A percentile compares a stretch with the other conserved stretches of the same genome.
phyloP scores from a whole-genome alignment of 2,888 invertebrate species.

The Biston betularia region DNA sequence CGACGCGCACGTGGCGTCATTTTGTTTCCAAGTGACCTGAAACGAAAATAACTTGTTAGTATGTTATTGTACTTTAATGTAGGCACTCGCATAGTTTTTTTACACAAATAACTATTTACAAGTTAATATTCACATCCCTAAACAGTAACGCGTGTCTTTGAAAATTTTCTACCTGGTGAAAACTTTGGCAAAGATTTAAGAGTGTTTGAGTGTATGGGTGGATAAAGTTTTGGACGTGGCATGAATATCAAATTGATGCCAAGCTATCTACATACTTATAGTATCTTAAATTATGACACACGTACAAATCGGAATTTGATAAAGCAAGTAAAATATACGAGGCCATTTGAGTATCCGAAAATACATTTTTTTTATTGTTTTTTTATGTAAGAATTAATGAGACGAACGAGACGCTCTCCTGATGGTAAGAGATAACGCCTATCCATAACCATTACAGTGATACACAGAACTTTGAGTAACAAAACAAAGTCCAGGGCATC shows the following conservation, averaged over 20 bases:
- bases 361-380: too few species aligned
- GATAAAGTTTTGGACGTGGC: constrained; percentile 43
- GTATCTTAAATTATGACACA: background rate
- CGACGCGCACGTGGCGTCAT: too few species aligned
- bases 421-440: too few species aligned
- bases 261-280: constrained; percentile 24
- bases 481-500: too few species aligned
- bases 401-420: too few species aligned
- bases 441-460: too few species aligned
- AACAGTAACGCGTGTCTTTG: constrained; percentile 46
- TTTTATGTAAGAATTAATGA: background rate
- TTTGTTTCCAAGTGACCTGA: too few species aligned
- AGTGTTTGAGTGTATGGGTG: constrained; percentile 43
- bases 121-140: constrained; percentile 5
- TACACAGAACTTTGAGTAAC: too few species aligned
- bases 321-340: too few species aligned
- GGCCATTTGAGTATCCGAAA: too few species aligned
- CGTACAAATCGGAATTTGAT: background rate
- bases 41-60: too few species aligned
- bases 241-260: constrained; percentile 38
- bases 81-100: background rate
- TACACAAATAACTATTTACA: constrained; percentile 7
- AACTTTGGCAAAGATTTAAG: constrained; percentile 50
- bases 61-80: too few species aligned
- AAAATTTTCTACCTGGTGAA: constrained; percentile 47